These are phyloP conservation scores for Euzophera pinguis DNA, from an alignment of 2,888 invertebrate genomes.

Conservation along the genomic window DNA sequence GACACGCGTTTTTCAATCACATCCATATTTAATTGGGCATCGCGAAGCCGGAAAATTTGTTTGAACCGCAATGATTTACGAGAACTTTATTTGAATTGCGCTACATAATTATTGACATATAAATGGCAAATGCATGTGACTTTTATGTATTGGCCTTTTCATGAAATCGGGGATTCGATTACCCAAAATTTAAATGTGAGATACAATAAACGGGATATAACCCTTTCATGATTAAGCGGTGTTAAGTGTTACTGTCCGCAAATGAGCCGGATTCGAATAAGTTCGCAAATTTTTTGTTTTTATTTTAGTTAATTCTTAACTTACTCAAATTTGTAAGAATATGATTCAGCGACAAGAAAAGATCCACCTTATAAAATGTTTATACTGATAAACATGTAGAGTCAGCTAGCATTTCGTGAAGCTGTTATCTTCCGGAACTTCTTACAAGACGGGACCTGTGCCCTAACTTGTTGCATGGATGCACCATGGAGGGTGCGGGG, in stretches of 20 bases:
- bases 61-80: conserved; percentile 67
- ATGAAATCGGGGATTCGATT: not conserved
- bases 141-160: not conserved
- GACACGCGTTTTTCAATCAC: conserved; percentile 81
- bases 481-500: conserved; percentile 63
- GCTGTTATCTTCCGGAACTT: conserved; percentile 50
- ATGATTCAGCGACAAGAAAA: no score
- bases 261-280: no score
- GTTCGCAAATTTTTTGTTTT: no score
- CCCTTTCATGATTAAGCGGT: not conserved
- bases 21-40: conserved; percentile 80
- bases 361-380: no score
- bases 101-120: conserved; percentile 30
- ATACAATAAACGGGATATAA: no score
- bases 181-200: not conserved
- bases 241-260: no score
- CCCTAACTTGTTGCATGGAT: conserved; percentile 78
- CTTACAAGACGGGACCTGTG: conserved; percentile 65
- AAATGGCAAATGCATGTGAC: conserved; percentile 14
- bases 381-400: not conserved
- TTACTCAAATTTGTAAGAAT: no score
- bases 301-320: no score
- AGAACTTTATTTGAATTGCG: conserved; percentile 54
- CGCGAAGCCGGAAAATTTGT: conserved; percentile 74
- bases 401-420: conserved; percentile 21